Conservation (phyloP, 2,113 vertebrate genomes). For the Coregonus clupeaformis region DNA sequence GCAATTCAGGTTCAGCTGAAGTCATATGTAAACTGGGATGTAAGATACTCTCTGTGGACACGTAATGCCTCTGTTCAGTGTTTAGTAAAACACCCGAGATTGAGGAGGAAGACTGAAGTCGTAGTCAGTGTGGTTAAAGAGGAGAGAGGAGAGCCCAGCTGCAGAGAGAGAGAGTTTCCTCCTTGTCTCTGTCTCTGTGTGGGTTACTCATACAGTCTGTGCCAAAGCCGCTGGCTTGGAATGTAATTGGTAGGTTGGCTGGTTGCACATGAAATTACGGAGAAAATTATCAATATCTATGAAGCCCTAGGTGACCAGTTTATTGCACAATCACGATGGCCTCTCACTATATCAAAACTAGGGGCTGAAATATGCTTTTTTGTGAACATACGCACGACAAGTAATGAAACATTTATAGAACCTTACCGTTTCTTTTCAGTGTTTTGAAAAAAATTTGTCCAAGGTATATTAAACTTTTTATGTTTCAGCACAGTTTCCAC, state of each 20-base stretch:
- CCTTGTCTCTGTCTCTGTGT: constrained; percentile 1
- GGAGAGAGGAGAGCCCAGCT: constrained; percentile 1
- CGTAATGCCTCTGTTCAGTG: too few species aligned
- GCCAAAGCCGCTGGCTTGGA: constrained; percentile 13
- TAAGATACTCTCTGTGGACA: too few species aligned
- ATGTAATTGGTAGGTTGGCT: constrained; percentile 53
- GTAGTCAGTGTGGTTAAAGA: too few species aligned
- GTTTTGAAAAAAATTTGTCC: not conserved
- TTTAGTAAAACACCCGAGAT: too few species aligned
- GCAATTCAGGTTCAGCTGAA: too few species aligned
- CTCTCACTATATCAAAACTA: not conserved
- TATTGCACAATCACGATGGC: not conserved
- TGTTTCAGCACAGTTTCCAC: too few species aligned
- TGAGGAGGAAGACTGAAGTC: too few species aligned
- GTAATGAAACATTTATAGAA: not conserved
- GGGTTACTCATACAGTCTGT: not conserved
- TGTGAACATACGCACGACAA: not conserved
- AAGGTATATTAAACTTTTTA: too few species aligned
- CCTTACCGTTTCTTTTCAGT: constrained; percentile 3
- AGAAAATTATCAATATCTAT: constrained; percentile 37
- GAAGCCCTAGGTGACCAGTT: not conserved
- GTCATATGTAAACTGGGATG: too few species aligned
- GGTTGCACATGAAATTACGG: constrained; percentile 40
- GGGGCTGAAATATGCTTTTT: not conserved
- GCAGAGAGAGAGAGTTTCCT: not conserved